Conservation (phyloP, 2,113 vertebrate genomes). For the Bombycilla garrulus region DNA sequence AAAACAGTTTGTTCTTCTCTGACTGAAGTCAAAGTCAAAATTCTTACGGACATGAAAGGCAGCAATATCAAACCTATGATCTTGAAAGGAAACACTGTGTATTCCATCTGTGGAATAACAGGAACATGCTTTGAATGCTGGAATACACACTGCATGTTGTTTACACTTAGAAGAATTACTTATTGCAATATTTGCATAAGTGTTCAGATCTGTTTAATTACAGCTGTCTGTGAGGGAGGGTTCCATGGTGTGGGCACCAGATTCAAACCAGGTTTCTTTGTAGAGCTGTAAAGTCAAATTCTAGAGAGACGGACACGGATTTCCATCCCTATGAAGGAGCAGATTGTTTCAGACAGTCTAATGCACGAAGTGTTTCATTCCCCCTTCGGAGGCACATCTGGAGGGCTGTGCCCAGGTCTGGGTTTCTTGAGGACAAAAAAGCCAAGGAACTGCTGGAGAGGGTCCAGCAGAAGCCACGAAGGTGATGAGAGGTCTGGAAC, state of each 20-base stretch:
- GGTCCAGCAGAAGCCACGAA: not conserved
- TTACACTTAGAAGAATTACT: constrained; percentile 8
- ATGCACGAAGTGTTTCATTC: not conserved
- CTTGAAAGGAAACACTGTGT: not conserved
- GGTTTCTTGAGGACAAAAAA: not conserved
- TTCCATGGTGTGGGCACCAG: not conserved
- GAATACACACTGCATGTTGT: not conserved
- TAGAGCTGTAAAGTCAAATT: not conserved
- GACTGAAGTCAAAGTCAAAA: not conserved
- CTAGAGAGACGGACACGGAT: not conserved
- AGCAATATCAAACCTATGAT: not conserved
- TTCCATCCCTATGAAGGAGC: not conserved
- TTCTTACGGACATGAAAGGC: not conserved
- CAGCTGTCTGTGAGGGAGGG: not conserved
- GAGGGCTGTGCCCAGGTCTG: not conserved
- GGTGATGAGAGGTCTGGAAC: not conserved
- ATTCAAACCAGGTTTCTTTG: not conserved
- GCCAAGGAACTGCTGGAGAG: not conserved
- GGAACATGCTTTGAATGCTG: not conserved
- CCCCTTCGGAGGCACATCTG: not conserved
- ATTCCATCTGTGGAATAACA: not conserved
- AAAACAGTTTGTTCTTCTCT: not conserved
- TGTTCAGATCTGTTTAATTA: constrained; percentile 32
- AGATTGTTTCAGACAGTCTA: not conserved
- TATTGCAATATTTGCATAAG: constrained; percentile 34